Evolutionary conservation across 2,888 invertebrate species (phyloP).

Genomic region (Trichopria drosophilae): DNA sequence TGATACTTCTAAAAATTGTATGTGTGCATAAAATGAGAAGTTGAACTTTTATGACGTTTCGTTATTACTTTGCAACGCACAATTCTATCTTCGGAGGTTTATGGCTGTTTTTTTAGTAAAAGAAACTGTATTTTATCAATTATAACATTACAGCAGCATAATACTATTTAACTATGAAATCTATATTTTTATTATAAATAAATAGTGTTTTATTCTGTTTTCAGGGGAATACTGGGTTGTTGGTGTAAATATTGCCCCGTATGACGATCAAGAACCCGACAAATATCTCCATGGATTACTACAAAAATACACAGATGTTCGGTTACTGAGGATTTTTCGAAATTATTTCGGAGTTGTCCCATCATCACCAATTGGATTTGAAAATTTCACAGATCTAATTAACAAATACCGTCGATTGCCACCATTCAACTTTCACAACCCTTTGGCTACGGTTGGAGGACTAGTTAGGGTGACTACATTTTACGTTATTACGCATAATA

Average conservation of each 20-base stretch:
- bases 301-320: conserved; percentile 60
- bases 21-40: too few species aligned
- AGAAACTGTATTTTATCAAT: too few species aligned
- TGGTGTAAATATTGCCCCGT: conserved; percentile 88
- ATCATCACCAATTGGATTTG: conserved; percentile 72
- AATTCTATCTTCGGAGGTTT: too few species aligned
- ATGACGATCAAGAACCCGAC: conserved; percentile 75
- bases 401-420: conserved; percentile 81
- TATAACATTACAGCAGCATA: too few species aligned
- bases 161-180: too few species aligned
- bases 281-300: conserved; percentile 80
- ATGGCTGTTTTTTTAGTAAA: too few species aligned
- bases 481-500: not conserved
- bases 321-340: conserved; percentile 72
- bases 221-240: conserved; percentile 92
- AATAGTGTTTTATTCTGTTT: conserved; percentile 28
- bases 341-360: conserved; percentile 84
- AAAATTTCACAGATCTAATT: conserved; percentile 74
- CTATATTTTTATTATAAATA: not conserved
- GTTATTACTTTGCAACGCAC: too few species aligned
- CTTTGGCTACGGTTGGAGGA: conserved; percentile 71
- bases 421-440: conserved; percentile 87
- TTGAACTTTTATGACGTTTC: too few species aligned
- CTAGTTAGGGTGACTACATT: conserved; percentile 54
- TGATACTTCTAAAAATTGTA: too few species aligned